phyloP scores from a whole-genome alignment of 2,888 invertebrate genomes.

The Bhutanitis thaidina region DNA sequence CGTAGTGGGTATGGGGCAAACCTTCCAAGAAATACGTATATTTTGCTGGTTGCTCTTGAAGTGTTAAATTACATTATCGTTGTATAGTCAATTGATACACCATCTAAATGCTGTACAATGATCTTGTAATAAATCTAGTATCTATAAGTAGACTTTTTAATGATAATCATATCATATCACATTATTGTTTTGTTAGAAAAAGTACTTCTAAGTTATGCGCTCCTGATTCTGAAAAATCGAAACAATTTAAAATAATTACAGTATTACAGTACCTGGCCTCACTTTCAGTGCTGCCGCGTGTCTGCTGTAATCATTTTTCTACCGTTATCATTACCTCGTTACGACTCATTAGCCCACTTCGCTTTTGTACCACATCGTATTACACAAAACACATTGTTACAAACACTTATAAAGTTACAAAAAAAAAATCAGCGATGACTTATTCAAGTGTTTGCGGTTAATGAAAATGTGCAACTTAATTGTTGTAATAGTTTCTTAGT shows the following conservation, averaged over 20 bases:
- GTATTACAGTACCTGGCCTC: constrained; percentile 43
- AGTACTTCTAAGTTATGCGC: too few species aligned
- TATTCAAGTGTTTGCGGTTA: constrained; percentile 14
- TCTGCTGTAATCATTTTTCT: constrained; percentile 50
- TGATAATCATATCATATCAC: too few species aligned
- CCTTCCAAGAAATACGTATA: too few species aligned
- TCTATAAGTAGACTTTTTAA: too few species aligned
- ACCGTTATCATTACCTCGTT: constrained; percentile 39
- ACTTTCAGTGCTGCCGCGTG: constrained; percentile 39
- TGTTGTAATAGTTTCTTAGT: background rate
- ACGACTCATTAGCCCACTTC: constrained; percentile 50
- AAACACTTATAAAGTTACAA: constrained; percentile 26
- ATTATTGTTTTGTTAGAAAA: too few species aligned
- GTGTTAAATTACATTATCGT: too few species aligned
- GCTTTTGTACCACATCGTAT: constrained; percentile 51
- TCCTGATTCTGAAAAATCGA: too few species aligned
- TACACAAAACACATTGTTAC: constrained; percentile 25
- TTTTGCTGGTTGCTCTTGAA: too few species aligned
- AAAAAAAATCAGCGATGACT: constrained; percentile 23
- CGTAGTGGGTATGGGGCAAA: too few species aligned
- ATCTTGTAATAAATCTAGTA: too few species aligned
- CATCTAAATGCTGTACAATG: too few species aligned
- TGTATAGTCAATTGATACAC: too few species aligned
- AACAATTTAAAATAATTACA: constrained; percentile 11
- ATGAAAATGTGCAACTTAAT: background rate